Percentiles rank a stretch among this genome's conserved stretches.
phyloP scores from a whole-genome alignment of 2,113 vertebrate species.

The Microtus oregoni region DNA sequence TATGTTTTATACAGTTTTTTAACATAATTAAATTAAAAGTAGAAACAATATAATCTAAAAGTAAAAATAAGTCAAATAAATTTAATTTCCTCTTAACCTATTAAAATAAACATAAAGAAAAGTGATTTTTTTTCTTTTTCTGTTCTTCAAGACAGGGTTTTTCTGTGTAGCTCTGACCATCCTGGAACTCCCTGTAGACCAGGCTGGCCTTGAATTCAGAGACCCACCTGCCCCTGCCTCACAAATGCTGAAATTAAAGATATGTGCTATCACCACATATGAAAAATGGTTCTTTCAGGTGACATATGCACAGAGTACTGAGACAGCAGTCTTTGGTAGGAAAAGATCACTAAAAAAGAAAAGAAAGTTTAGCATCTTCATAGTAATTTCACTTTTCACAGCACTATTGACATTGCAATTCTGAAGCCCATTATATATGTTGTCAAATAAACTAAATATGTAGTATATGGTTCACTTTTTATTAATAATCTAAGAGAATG shows the following conservation, averaged over 20 bases:
- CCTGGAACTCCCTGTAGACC: background rate
- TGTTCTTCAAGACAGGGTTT: background rate
- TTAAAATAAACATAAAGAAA: slow-evolving; percentile 7
- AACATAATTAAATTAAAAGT: background rate
- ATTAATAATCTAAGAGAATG: background rate
- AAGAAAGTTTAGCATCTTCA: background rate
- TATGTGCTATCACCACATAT: background rate
- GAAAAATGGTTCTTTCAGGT: slow-evolving; percentile 25
- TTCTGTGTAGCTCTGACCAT: background rate
- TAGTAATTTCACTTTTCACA: background rate
- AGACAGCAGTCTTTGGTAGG: background rate
- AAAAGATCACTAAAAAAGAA: background rate
- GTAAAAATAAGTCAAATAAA: slow-evolving; percentile 26
- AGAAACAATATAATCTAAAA: background rate
- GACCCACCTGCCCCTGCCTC: background rate
- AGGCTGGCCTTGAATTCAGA: background rate
- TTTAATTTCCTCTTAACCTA: background rate
- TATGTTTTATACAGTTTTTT: background rate
- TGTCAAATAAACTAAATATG: slow-evolving; percentile 16
- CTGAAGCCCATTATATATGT: background rate
- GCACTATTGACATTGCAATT: background rate
- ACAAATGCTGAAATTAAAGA: background rate
- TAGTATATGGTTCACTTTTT: background rate
- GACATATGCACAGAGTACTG: background rate
- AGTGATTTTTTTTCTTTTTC: background rate